phyloP scores from a whole-genome alignment of 2,797 vertebrate genomes.

The Anableps anableps region DNA sequence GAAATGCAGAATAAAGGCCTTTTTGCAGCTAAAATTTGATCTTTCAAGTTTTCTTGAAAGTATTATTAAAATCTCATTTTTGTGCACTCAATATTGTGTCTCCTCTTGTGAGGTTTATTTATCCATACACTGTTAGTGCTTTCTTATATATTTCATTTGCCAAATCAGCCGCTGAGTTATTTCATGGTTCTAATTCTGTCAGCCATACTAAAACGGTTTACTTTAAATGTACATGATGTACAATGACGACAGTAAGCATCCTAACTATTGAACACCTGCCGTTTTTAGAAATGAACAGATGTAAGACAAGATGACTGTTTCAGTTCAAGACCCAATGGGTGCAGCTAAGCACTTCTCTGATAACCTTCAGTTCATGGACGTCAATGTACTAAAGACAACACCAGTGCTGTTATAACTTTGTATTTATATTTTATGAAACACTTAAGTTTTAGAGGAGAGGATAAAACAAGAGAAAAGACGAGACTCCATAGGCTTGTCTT shows the following conservation, averaged over 20 bases:
- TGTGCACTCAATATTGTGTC: background rate
- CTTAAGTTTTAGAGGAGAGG: slow-evolving; percentile 2
- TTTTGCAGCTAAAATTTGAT: background rate
- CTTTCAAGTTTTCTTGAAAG: background rate
- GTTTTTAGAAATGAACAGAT: slow-evolving; percentile 56
- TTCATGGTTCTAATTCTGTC: background rate
- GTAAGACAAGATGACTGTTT: slow-evolving; percentile 44
- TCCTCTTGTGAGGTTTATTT: background rate
- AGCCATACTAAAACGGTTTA: background rate
- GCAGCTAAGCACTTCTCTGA: slow-evolving; percentile 63
- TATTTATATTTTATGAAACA: slow-evolving; percentile 29
- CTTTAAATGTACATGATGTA: slow-evolving; percentile 24
- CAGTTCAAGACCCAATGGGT: slow-evolving; percentile 48
- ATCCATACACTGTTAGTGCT: background rate
- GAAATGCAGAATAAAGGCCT: background rate
- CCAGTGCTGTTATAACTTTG: slow-evolving; percentile 23
- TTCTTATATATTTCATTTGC: background rate
- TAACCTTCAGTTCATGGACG: slow-evolving; percentile 57
- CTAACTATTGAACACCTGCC: slow-evolving; percentile 41
- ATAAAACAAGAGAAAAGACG: background rate
- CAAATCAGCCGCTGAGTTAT: background rate
- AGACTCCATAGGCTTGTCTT: slow-evolving; percentile 57
- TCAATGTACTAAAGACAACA: slow-evolving; percentile 53
- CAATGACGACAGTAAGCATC: slow-evolving; percentile 28
- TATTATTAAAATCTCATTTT: background rate